A percentile compares a stretch with the other conserved stretches of the same genome.
phyloP scores from a whole-genome alignment of 1,140 invertebrate species.

The Sycophaga agraensis region DNA sequence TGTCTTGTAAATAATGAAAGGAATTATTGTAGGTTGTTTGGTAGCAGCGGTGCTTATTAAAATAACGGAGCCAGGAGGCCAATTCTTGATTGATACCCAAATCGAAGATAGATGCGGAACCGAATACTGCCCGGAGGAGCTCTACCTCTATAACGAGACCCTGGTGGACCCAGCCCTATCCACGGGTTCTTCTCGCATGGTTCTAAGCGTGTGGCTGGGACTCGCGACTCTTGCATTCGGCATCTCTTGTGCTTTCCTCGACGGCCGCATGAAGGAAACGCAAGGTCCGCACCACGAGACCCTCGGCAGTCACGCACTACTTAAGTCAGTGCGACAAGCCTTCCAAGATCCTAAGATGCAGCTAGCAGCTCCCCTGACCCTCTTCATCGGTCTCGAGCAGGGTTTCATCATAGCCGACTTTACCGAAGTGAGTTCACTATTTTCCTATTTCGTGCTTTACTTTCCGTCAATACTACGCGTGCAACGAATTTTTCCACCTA shows the following conservation, averaged over 20 bases:
- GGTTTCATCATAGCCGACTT: slow-evolving; percentile 74
- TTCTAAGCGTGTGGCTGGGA: slow-evolving; percentile 60
- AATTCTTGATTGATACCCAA: slow-evolving; percentile 30
- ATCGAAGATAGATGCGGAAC: slow-evolving; percentile 45
- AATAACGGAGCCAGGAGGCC: slow-evolving; percentile 35
- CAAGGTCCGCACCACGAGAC: too few species aligned
- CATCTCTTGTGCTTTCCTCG: slow-evolving; percentile 59
- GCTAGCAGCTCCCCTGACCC: slow-evolving; percentile 65
- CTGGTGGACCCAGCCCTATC: slow-evolving; percentile 41
- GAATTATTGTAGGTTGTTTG: slow-evolving; percentile 40
- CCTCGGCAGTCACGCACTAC: background rate
- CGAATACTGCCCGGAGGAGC: slow-evolving; percentile 48
- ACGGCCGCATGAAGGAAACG: slow-evolving; percentile 51
- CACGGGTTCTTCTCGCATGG: slow-evolving; percentile 52
- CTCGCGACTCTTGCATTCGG: slow-evolving; percentile 58
- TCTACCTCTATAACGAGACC: slow-evolving; percentile 33
- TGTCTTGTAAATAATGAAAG: too few species aligned
- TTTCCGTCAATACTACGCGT: too few species aligned
- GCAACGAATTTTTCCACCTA: too few species aligned
- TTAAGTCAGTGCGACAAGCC: slow-evolving; percentile 49
- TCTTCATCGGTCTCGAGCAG: slow-evolving; percentile 73
- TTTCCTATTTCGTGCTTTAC: background rate
- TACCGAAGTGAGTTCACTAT: slow-evolving; percentile 60
- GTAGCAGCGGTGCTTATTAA: slow-evolving; percentile 45
- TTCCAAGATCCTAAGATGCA: slow-evolving; percentile 61